Base-by-base conservation (phyloP, 1,140 invertebrate species). In the Tetragonula clypearis region DNA sequence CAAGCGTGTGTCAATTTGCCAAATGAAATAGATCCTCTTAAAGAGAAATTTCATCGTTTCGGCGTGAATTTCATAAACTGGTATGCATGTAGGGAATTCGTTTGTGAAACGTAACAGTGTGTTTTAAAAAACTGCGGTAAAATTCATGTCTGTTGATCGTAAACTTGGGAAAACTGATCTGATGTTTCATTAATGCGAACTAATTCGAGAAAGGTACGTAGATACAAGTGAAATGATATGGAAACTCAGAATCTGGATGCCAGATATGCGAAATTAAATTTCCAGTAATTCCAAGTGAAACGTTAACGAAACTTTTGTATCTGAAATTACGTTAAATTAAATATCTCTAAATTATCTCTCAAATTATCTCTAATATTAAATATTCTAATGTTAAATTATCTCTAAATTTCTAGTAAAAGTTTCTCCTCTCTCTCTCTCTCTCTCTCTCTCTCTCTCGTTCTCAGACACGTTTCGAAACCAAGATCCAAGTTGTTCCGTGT, bases 1-100 rank as follows among this genome's bases (percentile, higher is more conserved):
- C 58, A 55, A 19, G 82, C 68, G 49, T 35, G 56, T 35, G 35
- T 30, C 58, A 65, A 73, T 72, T 62, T 55, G 65, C 71, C 68
- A 21, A 35, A n/a, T n/a, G 30, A 17, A 53, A 55, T 65, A 30
- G 26, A 35, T 69, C 19, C 66, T 15, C 26, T 23, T 21, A 2
- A 23, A 26, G 6, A 15, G 17, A 66, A 58, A 17, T 58, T 8
- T 19, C 6, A 19, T 6, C 56, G 2, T 49, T 49, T 49, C 41
- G 41, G 41, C 41, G 41, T 49, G 41, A 49, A 49, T 49, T 49
- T 49, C 41, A 49, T 8, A 49, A 49, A 8, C 41, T 49, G 8
- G 30, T 41, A 5, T 41, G 35, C 35, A 56, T 5, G 41, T 19
- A 53, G 49, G 1, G n/a, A 2, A 60, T 68, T 17, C 12, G 1